Percentiles rank a stretch among this genome's conserved stretches.
These are phyloP conservation scores for Diphyllodes magnificus DNA, from an alignment of 2,113 vertebrate genomes.

Conservation along the genomic window DNA sequence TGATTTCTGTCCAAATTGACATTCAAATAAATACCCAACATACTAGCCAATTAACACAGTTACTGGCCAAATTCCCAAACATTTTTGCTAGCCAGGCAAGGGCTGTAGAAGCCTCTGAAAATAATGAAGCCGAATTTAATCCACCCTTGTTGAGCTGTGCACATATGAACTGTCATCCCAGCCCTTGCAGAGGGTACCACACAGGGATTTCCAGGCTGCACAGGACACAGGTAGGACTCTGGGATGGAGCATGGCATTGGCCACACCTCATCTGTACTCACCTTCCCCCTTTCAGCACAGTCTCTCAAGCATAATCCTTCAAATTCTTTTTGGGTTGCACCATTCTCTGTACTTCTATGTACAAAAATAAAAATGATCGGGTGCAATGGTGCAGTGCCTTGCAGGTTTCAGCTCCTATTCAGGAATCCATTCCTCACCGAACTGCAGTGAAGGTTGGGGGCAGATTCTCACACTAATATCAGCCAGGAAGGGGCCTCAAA, in stretches of 20 bases:
- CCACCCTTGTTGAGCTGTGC: background rate
- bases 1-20: background rate
- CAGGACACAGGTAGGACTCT: background rate
- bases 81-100: background rate
- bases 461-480: background rate
- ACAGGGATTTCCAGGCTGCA: background rate
- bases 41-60: background rate
- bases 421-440: background rate
- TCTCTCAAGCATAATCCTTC: background rate
- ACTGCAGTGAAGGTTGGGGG: background rate
- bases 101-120: background rate
- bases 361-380: background rate
- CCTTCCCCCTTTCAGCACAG: background rate
- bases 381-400: background rate
- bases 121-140: background rate
- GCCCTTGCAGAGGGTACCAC: background rate
- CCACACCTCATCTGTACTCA: background rate
- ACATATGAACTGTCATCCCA: rapidly evolving
- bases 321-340: background rate
- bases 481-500: background rate
- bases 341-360: background rate
- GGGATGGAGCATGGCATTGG: background rate
- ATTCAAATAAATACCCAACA: background rate
- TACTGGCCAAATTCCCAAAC: background rate
- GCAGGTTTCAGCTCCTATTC: background rate